Evolutionary conservation across 2,888 invertebrate genomes (phyloP).

Genomic region (Nemotelus nigrinus): DNA sequence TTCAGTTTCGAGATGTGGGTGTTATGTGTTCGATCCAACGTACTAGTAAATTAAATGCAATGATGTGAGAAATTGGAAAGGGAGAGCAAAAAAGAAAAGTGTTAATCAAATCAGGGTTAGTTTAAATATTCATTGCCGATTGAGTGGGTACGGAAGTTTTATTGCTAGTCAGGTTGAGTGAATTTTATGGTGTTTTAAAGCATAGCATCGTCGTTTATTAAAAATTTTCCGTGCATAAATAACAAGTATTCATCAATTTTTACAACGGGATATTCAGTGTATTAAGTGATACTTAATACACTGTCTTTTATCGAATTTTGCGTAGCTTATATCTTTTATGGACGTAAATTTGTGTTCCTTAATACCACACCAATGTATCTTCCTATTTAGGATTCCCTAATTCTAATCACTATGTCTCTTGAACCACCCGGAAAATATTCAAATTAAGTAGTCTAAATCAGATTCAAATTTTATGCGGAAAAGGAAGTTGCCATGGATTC

Average conservation of each 20-base stretch:
- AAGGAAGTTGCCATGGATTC: constrained; percentile 4
- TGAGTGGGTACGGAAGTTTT: not conserved
- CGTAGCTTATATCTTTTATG: not conserved
- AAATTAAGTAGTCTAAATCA: constrained; percentile 12
- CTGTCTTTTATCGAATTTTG: no score
- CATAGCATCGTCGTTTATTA: no score
- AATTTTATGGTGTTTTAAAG: no score
- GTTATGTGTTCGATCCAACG: no score
- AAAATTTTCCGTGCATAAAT: no score
- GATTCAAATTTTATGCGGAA: constrained; percentile 19
- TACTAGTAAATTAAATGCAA: constrained; percentile 16
- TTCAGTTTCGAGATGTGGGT: no score
- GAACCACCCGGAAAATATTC: not conserved
- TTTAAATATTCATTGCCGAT: not conserved
- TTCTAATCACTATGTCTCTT: not conserved
- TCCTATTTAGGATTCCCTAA: not conserved
- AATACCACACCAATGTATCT: not conserved
- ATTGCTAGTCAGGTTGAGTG: no score
- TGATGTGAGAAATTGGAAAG: constrained; percentile 16
- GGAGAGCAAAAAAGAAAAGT: not conserved
- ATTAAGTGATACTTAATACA: no score
- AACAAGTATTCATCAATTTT: no score
- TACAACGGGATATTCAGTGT: no score
- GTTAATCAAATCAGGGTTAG: not conserved
- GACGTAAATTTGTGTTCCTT: not conserved